Evolutionary conservation across 2,888 invertebrate species (phyloP).

Genomic region (Willowsia nigromaculata): DNA sequence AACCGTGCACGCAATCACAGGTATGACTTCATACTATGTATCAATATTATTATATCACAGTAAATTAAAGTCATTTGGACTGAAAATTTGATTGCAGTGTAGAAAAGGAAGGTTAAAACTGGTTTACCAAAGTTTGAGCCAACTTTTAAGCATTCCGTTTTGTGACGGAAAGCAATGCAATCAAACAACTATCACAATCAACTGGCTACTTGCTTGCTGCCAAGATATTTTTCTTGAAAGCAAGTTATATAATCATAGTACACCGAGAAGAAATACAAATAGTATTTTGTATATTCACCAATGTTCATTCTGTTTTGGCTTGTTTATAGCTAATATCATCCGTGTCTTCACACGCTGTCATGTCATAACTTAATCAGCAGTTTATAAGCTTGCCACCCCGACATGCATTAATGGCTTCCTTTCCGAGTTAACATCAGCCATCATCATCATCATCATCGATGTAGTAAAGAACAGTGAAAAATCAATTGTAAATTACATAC

Average conservation of each 20-base stretch:
- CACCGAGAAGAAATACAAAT: neutral
- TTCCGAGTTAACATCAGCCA: neutral
- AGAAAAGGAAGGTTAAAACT: constrained; percentile 54
- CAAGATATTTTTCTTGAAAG: neutral
- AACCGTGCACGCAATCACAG: neutral
- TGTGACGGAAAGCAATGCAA: constrained; percentile 39
- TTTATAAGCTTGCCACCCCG: constrained; percentile 60
- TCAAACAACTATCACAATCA: constrained; percentile 46
- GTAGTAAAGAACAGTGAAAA: constrained; percentile 23
- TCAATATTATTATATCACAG: constrained; percentile 42
- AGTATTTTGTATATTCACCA: neutral
- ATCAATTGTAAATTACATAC: constrained; percentile 42
- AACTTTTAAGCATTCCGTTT: neutral
- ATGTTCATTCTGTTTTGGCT: neutral
- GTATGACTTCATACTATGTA: neutral
- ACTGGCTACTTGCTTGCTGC: neutral
- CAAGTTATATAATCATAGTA: neutral
- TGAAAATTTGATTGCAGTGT: constrained; percentile 44
- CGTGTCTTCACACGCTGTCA: constrained; percentile 72
- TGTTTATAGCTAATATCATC: constrained; percentile 19
- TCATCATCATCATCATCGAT: neutral
- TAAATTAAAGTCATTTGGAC: constrained; percentile 23
- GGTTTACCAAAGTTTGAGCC: constrained; percentile 29
- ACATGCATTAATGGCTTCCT: constrained; percentile 61
- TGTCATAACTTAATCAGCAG: constrained; percentile 70